Base-by-base conservation (phyloP, 2,113 vertebrate species). In the Plotosus lineatus region DNA sequence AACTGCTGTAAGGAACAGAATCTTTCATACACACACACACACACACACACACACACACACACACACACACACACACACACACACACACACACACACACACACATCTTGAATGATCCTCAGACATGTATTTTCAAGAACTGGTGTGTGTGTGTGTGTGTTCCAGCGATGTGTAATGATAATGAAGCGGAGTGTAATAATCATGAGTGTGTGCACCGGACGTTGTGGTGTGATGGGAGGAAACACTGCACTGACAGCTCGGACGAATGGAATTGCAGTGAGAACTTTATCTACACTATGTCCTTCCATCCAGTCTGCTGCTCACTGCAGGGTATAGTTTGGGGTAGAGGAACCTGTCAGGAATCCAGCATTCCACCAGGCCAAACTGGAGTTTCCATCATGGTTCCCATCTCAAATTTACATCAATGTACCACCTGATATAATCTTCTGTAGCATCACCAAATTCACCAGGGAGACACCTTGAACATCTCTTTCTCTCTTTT, bases 191-290 rank as follows among this genome's bases (percentile, higher is more conserved):
- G 98, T 60, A 94, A 90, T 80, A 97, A 96, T 87, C 96, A 99
- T 0, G 91, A 95, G 82, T 99, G 98, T 72, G 94, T 99, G 15
- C 90, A 94, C 1, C 94, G 91, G 0, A 94, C 93, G 0, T 87
- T 90, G 69, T 99, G 98, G 98, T 99, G 98, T 42, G 95, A 99
- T 1, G 98, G 97, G 0, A 86, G 42, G 73, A 91, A 90, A 3
- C 94, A 99, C 88, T 99, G 98, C 33, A 86, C 91, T 0, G 98
- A 99, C 92, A 93, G 94, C 86, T 99, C 98, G 0, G 98, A 99
- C 15, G 97, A 99, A 69, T 99, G 97, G 98, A 88, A 93, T 88
- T 99, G 98, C 38, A 96, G 98, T 99, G 87, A 94, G 94, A 61
- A 6, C 51, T 86, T 77, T 44, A 55, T 0, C 1, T 63, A 26